These are phyloP conservation scores for Pollimyrus isidori DNA, from an alignment of 2,113 vertebrate genomes.

Conservation along the genomic window DNA sequence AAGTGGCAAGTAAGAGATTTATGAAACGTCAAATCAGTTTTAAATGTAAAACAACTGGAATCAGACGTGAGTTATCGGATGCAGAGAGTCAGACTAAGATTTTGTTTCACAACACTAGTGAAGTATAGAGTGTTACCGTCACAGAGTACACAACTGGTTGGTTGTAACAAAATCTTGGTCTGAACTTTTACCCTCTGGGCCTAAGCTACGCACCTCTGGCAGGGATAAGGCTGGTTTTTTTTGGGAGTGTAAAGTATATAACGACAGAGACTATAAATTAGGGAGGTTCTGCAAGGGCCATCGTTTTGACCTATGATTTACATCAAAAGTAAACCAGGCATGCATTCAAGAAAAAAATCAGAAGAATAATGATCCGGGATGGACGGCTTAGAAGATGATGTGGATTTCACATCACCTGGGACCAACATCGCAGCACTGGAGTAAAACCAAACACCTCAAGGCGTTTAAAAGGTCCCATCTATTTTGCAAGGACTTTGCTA, in stretches of 20 bases:
- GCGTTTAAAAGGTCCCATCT: neutral
- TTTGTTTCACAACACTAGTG: neutral
- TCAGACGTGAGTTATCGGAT: neutral
- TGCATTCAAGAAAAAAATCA: neutral
- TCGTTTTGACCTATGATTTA: neutral
- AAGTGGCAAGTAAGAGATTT: neutral
- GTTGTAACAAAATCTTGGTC: neutral
- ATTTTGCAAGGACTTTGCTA: neutral
- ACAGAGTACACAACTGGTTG: neutral
- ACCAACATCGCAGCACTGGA: neutral
- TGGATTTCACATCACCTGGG: neutral
- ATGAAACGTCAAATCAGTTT: neutral
- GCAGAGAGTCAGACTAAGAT: neutral
- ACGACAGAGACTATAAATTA: neutral
- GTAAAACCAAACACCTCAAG: neutral
- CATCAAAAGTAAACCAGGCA: neutral
- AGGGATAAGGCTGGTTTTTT: neutral
- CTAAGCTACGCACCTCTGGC: neutral
- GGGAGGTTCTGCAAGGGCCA: neutral
- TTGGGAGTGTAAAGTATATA: neutral
- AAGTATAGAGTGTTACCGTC: too few relatives aligned
- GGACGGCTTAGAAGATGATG: neutral
- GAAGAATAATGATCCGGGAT: neutral
- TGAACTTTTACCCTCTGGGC: neutral
- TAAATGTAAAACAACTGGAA: neutral